Conservation (phyloP, 2,113 vertebrate species). For the Chaetura pelagica region DNA sequence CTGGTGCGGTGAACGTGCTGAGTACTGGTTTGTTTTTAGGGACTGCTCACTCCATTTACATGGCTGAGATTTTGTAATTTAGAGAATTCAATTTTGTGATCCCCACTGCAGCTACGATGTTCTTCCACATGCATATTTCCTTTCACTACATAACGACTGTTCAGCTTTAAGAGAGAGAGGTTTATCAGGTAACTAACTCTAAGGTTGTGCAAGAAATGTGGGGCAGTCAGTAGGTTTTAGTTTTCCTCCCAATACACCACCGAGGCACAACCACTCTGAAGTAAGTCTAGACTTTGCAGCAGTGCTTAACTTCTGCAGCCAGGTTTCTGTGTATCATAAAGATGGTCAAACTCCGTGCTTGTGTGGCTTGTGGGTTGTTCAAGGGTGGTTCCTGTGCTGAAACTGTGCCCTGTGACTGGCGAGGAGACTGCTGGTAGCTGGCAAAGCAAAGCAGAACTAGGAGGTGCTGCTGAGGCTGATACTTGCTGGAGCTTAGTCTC, state of each 20-base stretch:
- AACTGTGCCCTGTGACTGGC: background rate
- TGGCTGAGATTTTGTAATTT: background rate
- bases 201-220: background rate
- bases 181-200: background rate
- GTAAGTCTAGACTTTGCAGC: background rate
- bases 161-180: background rate
- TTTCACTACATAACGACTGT: background rate
- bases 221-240: background rate
- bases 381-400: slow-evolving; percentile 51
- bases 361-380: background rate
- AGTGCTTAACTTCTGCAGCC: background rate
- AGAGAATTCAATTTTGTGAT: background rate
- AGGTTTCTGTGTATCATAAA: background rate
- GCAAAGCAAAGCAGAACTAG: background rate
- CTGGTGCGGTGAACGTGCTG: background rate
- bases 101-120: background rate
- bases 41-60: background rate
- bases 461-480: background rate
- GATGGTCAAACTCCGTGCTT: background rate
- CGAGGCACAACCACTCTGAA: background rate
- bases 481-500: background rate
- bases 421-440: background rate
- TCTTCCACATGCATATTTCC: background rate
- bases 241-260: background rate
- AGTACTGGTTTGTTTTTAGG: background rate